A percentile compares a stretch with the other conserved stretches of the same genome.
phyloP scores from a whole-genome alignment of 2,797 vertebrate species.

The Rhinichthys osculus region DNA sequence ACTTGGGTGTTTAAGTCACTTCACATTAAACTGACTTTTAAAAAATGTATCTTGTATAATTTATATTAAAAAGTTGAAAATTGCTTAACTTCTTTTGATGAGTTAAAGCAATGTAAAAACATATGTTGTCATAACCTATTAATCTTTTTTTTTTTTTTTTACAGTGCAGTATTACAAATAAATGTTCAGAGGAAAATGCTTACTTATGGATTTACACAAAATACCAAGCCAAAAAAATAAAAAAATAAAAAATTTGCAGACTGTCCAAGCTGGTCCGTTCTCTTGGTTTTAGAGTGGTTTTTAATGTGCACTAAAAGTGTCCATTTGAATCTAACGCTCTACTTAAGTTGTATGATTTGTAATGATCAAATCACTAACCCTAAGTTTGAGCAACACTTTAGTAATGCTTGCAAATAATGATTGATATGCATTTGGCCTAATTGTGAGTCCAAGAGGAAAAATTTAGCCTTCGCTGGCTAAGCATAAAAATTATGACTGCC shows the following conservation, averaged over 20 bases:
- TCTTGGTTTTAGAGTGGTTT: neutral
- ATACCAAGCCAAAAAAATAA: neutral
- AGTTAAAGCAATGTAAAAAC: no score
- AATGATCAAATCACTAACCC: neutral
- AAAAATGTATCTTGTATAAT: no score
- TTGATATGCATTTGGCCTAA: slow-evolving; percentile 9
- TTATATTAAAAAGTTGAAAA: no score
- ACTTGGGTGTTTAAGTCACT: no score
- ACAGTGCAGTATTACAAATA: neutral
- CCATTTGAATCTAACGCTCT: neutral
- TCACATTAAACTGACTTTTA: no score
- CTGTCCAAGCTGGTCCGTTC: no score
- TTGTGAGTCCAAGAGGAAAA: neutral
- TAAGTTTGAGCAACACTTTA: neutral
- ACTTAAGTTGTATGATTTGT: neutral
- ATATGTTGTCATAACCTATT: no score
- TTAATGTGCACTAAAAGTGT: neutral
- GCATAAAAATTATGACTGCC: neutral
- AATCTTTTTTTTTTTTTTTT: no score
- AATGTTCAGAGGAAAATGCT: neutral
- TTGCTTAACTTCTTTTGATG: no score
- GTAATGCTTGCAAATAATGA: neutral
- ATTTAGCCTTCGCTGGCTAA: neutral
- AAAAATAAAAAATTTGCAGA: neutral
- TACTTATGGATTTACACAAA: neutral